phyloP scores from a whole-genome alignment of 2,797 vertebrate genomes.

The Tachyglossus aculeatus region DNA sequence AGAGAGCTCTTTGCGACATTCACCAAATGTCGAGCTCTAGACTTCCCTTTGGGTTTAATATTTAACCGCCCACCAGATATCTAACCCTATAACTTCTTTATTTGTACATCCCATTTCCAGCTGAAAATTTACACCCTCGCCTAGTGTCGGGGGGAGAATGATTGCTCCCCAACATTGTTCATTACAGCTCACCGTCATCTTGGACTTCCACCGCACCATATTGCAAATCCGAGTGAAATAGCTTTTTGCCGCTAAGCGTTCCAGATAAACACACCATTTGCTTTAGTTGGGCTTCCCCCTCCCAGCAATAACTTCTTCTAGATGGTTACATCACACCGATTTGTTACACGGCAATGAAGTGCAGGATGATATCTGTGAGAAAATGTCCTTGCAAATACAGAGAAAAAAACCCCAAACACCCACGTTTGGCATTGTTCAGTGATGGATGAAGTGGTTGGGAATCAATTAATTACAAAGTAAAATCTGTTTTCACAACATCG shows the following conservation, averaged over 20 bases:
- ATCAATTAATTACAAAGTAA: slow-evolving; percentile 9
- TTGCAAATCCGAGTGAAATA: not conserved
- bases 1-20: not conserved
- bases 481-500: slow-evolving; percentile 9
- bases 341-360: not conserved
- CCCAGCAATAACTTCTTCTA: slow-evolving; percentile 31
- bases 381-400: slow-evolving; percentile 32
- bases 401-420: too few relatives aligned
- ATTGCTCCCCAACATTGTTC: too few relatives aligned
- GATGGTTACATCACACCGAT: slow-evolving; percentile 8
- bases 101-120: accelerated
- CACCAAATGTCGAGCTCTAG: not conserved
- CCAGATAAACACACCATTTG: slow-evolving; percentile 30
- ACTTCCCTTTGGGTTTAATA: not conserved
- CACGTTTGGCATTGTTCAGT: slow-evolving; percentile 24
- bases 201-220: not conserved
- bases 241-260: slow-evolving; percentile 3
- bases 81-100: not conserved
- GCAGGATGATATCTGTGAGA: slow-evolving; percentile 10
- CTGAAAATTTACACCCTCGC: too few relatives aligned
- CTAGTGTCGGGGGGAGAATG: too few relatives aligned
- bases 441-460: slow-evolving; percentile 2
- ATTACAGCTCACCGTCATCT: too few relatives aligned
- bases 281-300: not conserved
- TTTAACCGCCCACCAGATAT: accelerated